A percentile compares a stretch with the other conserved stretches of the same genome.
Conservation (phyloP, 1,140 invertebrate genomes). For the Chlorops oryzae region DNA sequence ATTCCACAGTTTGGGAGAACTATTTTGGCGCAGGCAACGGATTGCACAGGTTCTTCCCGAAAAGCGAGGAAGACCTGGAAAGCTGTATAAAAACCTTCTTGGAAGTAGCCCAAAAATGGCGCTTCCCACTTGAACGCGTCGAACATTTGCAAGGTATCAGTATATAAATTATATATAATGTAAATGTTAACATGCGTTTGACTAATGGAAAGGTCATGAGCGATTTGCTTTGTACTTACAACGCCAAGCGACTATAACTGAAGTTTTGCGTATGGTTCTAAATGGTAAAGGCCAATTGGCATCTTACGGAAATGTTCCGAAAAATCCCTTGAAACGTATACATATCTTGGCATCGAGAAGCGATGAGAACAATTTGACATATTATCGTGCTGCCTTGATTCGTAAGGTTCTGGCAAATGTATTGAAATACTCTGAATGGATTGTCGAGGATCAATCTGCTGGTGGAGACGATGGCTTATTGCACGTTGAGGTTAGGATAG, state of each 20-base stretch:
- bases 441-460: slow-evolving; percentile 9
- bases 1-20: slow-evolving; percentile 50
- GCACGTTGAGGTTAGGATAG: slow-evolving; percentile 8
- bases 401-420: slow-evolving; percentile 18
- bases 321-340: background rate
- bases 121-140: slow-evolving; percentile 4
- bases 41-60: background rate
- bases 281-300: background rate
- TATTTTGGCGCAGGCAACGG: slow-evolving; percentile 23
- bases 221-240: slow-evolving; percentile 7
- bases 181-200: too few species aligned
- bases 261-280: background rate
- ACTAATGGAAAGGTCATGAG: too few species aligned
- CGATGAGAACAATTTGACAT: background rate
- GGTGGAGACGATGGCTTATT: background rate
- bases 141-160: slow-evolving; percentile 3
- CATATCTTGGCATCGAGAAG: background rate
- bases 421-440: slow-evolving; percentile 23
- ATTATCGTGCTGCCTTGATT: slow-evolving; percentile 23
- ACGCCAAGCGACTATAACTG: background rate
- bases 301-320: slow-evolving; percentile 3
- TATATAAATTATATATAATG: slow-evolving; percentile 4
- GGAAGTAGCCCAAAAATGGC: background rate
- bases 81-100: background rate
- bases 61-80: background rate